Evolutionary conservation across 2,888 invertebrate genomes (phyloP), one percentile per base, ranked within the genome.

Genomic region (Hermaeophaga mercurialis): DNA sequence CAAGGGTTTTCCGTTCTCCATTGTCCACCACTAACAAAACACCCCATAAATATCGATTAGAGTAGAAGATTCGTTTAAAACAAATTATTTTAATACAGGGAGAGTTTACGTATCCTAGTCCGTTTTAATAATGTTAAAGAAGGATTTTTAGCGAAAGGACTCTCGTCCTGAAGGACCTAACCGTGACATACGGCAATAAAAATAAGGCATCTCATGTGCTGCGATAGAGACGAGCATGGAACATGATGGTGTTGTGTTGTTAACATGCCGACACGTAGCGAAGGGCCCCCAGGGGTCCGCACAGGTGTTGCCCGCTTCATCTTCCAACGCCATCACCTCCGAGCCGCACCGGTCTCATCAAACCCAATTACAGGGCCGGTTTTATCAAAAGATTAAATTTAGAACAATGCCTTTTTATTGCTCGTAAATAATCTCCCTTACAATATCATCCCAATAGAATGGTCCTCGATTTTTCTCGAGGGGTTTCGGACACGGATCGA

Each of bases 331-430:
- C 65, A 67, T 71, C 71, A 72, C 72, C 74, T 73, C 71, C 71
- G 72, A 52, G 47, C 52, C 50, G 43, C 58, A 61, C 53, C 52
- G 73, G 73, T 72, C 72, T 73, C 74, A 75, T 75, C 75, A 75
- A 73, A 70, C 73, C 74, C 75, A 76, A 76, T 76, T 75, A 75
- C 75, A 76, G 74, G 74, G 74, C 75, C 73, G 75, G 73, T 72
- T 70, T 75, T 74, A 73, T 73, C 75, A 72, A 70, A 73, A 75
- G 75, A 76, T 76, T 76, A 75, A 75, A 75, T 76, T 76, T 73
- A 73, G 75, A 75, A 76, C 75, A 76, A 76, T 74, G 72, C 75
- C 69, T 73, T 72, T 70, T 71, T 70, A 73, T 71, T 72, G 69
- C 68, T 68, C 69, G 62, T 71, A 71, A 73, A 72, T 72, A 67